Evolutionary conservation across 2,888 invertebrate species (phyloP).

Genomic region (Rhagonycha lutea): DNA sequence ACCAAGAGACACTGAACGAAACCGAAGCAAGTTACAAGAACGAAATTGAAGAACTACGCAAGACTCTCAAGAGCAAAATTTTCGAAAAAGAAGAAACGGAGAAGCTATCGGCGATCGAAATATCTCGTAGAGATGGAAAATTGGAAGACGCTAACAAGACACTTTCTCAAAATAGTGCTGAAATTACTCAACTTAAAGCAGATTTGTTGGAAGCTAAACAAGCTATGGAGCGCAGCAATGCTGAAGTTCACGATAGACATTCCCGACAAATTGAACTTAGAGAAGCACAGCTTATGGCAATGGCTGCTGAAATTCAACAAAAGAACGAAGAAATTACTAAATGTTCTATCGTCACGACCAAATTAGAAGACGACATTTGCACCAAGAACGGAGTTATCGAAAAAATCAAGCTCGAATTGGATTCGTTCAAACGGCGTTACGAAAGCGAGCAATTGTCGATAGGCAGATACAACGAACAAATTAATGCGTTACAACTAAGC

Average conservation of each 20-base stretch:
- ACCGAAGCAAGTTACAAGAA: conserved; percentile 45
- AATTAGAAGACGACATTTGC: conserved; percentile 38
- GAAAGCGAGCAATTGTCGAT: conserved; percentile 32
- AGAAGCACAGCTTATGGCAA: conserved; percentile 36
- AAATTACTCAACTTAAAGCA: conserved; percentile 36
- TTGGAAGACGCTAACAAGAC: conserved; percentile 41
- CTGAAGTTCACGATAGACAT: conserved; percentile 34
- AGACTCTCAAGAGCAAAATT: conserved; percentile 48
- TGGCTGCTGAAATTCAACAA: conserved; percentile 39
- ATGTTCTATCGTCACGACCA: conserved; percentile 30
- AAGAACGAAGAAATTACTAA: conserved; percentile 39
- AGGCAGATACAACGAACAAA: conserved; percentile 36
- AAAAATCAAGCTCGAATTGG: conserved; percentile 38
- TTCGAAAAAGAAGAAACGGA: conserved; percentile 49
- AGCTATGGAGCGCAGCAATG: conserved; percentile 24
- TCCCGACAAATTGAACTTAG: conserved; percentile 32
- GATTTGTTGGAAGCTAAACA: conserved; percentile 38
- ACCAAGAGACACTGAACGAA: conserved; percentile 46
- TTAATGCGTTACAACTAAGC: conserved; percentile 59
- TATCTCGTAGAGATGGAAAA: conserved; percentile 42
- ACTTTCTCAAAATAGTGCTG: conserved; percentile 31
- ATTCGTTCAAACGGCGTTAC: conserved; percentile 31
- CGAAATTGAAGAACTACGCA: conserved; percentile 49
- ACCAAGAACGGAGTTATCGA: conserved; percentile 36
- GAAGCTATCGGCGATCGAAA: conserved; percentile 43